Evolutionary conservation across 2,797 vertebrate species (phyloP).

Genomic region (Ctenopoma kingsleyae): DNA sequence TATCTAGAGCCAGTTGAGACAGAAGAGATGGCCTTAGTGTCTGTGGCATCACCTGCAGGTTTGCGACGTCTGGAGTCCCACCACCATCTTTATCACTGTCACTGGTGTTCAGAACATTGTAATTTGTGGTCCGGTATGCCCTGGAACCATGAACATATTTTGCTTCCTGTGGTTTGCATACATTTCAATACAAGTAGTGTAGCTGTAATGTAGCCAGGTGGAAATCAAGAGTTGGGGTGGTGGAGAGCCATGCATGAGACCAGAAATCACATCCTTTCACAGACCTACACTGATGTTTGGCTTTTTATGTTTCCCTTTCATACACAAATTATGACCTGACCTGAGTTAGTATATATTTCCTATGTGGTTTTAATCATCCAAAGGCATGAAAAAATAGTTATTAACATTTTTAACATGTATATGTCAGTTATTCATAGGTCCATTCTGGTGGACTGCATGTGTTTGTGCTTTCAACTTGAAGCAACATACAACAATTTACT

Average conservation of each 20-base stretch:
- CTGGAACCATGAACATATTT: neutral
- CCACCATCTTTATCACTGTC: neutral
- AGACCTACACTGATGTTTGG: neutral
- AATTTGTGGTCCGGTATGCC: neutral
- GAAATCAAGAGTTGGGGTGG: neutral
- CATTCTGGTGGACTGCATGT: no score
- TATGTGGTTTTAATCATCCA: no score
- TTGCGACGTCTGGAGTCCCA: neutral
- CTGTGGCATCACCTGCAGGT: constrained; percentile 10
- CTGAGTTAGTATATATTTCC: no score
- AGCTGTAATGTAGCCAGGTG: neutral
- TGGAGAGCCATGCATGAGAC: neutral
- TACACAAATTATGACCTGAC: no score
- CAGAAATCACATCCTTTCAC: neutral
- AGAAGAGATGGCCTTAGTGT: neutral
- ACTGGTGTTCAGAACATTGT: neutral
- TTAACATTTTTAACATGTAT: no score
- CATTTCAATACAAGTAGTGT: neutral
- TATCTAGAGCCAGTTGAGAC: constrained; percentile 17
- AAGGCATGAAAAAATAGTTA: no score
- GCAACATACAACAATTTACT: no score
- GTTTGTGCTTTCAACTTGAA: no score
- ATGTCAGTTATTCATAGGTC: no score
- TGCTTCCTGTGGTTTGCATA: neutral
- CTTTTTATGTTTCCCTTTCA: neutral